A percentile compares a stretch with the other conserved stretches of the same genome.
phyloP scores from a whole-genome alignment of 2,113 vertebrate genomes.

The Tachysurus vachellii region DNA sequence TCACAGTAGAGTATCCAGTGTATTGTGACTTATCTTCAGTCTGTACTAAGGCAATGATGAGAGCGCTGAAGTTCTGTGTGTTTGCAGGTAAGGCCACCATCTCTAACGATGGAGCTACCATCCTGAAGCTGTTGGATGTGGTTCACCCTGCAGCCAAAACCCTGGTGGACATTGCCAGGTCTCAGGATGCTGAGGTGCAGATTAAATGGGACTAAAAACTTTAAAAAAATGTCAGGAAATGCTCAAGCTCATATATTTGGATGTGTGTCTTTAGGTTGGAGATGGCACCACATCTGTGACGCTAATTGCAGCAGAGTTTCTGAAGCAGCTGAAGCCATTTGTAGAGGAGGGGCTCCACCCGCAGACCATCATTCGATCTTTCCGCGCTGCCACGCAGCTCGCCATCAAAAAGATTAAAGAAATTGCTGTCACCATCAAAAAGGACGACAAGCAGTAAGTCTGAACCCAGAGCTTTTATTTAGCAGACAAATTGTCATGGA shows the following conservation, averaged over 20 bases:
- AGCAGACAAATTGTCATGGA: background rate
- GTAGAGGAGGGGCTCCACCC: slow-evolving; percentile 96
- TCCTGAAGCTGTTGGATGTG: slow-evolving; percentile 94
- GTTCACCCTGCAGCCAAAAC: slow-evolving; percentile 96
- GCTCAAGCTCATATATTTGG: background rate
- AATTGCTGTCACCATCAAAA: slow-evolving; percentile 88
- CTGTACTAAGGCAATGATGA: background rate
- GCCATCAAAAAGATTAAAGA: slow-evolving; percentile 91
- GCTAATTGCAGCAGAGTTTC: slow-evolving; percentile 90
- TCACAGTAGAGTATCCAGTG: background rate
- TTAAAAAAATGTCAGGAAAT: background rate
- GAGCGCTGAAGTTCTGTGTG: background rate
- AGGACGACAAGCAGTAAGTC: slow-evolving; percentile 87
- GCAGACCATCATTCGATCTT: slow-evolving; percentile 96
- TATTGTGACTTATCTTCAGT: background rate
- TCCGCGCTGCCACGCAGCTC: slow-evolving; percentile 86
- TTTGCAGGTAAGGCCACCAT: slow-evolving; percentile 92
- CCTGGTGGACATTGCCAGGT: slow-evolving; percentile 94
- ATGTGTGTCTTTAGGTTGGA: slow-evolving; percentile 77
- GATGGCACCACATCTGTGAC: slow-evolving; percentile 97
- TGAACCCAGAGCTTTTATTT: background rate
- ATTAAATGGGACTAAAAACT: background rate
- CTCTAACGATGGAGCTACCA: slow-evolving; percentile 97
- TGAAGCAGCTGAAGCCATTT: slow-evolving; percentile 92
- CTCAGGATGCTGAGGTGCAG: slow-evolving; percentile 94